These are phyloP conservation scores for Oryzias sinensis DNA, from an alignment of 2,797 vertebrate genomes.

Conservation along the genomic window DNA sequence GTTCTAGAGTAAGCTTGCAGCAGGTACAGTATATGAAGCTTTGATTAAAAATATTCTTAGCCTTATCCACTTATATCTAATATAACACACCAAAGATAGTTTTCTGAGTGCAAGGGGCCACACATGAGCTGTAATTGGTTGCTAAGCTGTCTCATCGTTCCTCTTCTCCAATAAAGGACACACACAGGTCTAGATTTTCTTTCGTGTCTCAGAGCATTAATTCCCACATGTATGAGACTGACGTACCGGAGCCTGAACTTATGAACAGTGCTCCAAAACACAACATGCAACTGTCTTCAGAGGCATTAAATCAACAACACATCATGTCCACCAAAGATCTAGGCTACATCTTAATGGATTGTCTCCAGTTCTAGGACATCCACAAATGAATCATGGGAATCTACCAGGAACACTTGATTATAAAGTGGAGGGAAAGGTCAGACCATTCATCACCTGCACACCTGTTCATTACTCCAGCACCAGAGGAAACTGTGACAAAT, in stretches of 20 bases:
- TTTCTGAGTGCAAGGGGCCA: neutral
- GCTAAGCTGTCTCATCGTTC: neutral
- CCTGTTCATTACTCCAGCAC: conserved; percentile 72
- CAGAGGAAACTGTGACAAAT: conserved; percentile 70
- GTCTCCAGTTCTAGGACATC: conserved; percentile 24
- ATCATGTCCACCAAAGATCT: conserved; percentile 10
- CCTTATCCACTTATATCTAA: too few species aligned
- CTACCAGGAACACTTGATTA: conserved; percentile 61
- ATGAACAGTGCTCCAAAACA: conserved; percentile 1
- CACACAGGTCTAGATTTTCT: neutral
- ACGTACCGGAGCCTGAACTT: neutral
- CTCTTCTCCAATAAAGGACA: neutral
- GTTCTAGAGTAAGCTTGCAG: too few species aligned
- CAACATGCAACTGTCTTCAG: conserved; percentile 1
- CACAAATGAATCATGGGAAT: conserved; percentile 55
- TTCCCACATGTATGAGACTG: neutral
- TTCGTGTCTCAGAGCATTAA: neutral
- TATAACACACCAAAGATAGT: neutral
- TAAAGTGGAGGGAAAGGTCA: conserved; percentile 72
- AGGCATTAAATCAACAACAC: neutral
- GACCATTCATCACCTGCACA: conserved; percentile 70
- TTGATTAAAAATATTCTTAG: too few species aligned
- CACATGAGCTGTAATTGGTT: neutral
- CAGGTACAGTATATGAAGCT: too few species aligned
- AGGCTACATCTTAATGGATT: conserved; percentile 9